A percentile compares a stretch with the other conserved stretches of the same genome.
Conservation (phyloP, 2,113 vertebrate genomes). For the Notarius lentiginosus region DNA sequence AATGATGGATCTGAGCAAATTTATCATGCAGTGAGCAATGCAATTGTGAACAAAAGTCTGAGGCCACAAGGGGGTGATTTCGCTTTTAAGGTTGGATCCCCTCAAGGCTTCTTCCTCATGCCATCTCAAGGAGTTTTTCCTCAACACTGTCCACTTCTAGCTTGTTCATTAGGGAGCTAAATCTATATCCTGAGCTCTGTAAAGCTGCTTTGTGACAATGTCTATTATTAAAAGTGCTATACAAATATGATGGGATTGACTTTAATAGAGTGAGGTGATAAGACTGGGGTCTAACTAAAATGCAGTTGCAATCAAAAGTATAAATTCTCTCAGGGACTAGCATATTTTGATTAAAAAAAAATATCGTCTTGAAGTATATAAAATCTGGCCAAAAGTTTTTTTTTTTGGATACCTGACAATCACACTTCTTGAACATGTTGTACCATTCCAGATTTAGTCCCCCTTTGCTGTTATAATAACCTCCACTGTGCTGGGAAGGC, state of each 20-base stretch:
- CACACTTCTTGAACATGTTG: too few species aligned
- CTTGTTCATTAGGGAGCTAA: not conserved
- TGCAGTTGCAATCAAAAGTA: not conserved
- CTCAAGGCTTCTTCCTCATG: not conserved
- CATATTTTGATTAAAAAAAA: too few species aligned
- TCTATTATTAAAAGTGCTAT: not conserved
- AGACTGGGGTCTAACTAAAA: not conserved
- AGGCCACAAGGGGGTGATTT: not conserved
- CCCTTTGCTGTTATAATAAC: too few species aligned
- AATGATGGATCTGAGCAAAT: slow-evolving; percentile 11
- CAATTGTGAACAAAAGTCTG: not conserved
- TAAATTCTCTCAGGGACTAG: not conserved
- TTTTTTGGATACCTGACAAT: too few species aligned
- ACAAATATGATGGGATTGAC: not conserved
- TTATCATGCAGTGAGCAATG: not conserved
- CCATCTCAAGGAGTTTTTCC: not conserved
- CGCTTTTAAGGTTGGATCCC: not conserved
- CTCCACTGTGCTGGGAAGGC: too few species aligned
- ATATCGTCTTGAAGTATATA: too few species aligned
- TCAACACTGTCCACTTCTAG: not conserved
- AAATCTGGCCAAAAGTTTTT: too few species aligned
- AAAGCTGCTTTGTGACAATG: not conserved
- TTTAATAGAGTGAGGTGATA: not conserved
- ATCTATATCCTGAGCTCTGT: not conserved
- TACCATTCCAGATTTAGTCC: too few species aligned